Percentiles rank a stretch among this genome's conserved stretches.
These are phyloP conservation scores for Odontomyia ornata DNA, from an alignment of 2,888 invertebrate species.

Conservation along the genomic window DNA sequence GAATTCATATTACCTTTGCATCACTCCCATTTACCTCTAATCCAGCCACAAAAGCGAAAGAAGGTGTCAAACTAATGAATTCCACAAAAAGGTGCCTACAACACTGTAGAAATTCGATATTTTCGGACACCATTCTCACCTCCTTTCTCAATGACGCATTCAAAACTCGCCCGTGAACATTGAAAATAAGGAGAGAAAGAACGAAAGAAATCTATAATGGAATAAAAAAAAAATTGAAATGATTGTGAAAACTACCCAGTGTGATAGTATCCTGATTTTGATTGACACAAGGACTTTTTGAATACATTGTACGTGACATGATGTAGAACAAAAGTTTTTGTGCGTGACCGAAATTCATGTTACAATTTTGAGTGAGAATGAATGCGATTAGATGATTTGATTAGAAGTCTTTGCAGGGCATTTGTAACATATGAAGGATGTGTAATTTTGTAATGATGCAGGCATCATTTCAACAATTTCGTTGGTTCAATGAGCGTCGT, in stretches of 20 bases:
- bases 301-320: conserved; percentile 16
- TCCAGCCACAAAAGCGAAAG: conserved; percentile 42
- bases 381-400: conserved; percentile 35
- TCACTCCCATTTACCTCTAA: conserved; percentile 38
- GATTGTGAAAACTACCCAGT: neutral
- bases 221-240: neutral
- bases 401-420: conserved; percentile 29
- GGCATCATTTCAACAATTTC: conserved; percentile 12
- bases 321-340: neutral
- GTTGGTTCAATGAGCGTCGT: neutral
- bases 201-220: neutral
- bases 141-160: conserved; percentile 20
- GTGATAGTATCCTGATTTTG: conserved; percentile 8
- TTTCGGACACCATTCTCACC: conserved; percentile 38
- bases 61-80: conserved; percentile 48
- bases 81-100: conserved; percentile 15
- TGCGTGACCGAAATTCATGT: neutral
- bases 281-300: conserved; percentile 33
- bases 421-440: neutral
- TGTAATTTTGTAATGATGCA: neutral
- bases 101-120: conserved; percentile 46
- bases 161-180: neutral
- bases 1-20: conserved; percentile 28
- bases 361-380: neutral
- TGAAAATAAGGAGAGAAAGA: too few species aligned